Base-by-base conservation (phyloP, 2,113 vertebrate species). In the Paraplagusia blochii region DNA sequence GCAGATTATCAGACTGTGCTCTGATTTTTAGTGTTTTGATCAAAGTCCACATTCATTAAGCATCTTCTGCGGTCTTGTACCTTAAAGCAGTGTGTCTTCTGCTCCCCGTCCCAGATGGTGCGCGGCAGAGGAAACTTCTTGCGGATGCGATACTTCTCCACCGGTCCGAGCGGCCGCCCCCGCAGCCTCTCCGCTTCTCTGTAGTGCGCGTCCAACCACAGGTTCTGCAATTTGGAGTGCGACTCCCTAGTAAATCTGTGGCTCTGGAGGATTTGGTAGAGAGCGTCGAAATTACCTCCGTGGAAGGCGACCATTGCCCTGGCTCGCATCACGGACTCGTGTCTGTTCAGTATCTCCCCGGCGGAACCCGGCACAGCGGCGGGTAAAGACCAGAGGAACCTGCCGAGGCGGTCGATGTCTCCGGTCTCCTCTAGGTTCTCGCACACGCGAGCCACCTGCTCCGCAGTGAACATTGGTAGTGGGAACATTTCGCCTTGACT, bases 51-150 rank as follows among this genome's bases (percentile, higher is more conserved):
- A 3, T 38, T 11, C 36, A 38, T 38, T 36, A 5, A 36, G 9
- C 36, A 38, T 0, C 38, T 5, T 40, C 9, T 4, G 9, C 4
- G 11, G 5, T 13, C 15, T 5, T 47, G 62, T 82, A 91, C 91
- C 89, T 92, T 92, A 12, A 92, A 92, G 61, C 91, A 92, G 61
- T 92, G 91, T 2, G 91, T 91, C 68, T 92, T 92, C 80, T 92
- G 91, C 80, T 91, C 91, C 4, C 91, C 91, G 46, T 92, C 91
- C 91, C 91, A 92, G 77, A 92, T 92, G 16, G 91, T 92, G 36
- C 89, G 79, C 1, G 91, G 91, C 54, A 92, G 85, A 0, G 91
- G 91, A 52, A 92, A 92, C 89, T 92, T 92, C 89, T 92, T 92
- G 35, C 91, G 90, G 60, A 92, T 91, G 11, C 91, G 85, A 76